Evolutionary conservation across 1,140 invertebrate species (phyloP), one percentile per base, ranked within the genome.

Genomic region (Sycobia sp.): DNA sequence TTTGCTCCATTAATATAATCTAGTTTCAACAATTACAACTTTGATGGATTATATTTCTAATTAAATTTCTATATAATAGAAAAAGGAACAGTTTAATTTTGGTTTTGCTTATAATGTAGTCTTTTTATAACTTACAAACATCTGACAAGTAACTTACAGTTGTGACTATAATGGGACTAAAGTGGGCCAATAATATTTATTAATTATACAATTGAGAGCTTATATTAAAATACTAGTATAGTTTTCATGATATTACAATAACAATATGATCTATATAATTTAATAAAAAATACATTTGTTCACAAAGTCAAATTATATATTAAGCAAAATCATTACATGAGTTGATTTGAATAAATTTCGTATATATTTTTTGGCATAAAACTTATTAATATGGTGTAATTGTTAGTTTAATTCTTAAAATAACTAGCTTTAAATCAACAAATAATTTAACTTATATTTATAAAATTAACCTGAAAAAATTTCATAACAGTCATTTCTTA

Each of bases 301-400:
- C 41, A 49, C 46, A 49, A 63, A 7, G n/a, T 55, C 18, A 56
- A 62, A 55, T 55, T 53, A 54, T 54, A 46, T 25, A 20, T 41
- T 29, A 46, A 49, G n/a, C 32, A 39, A 62, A 56, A 62, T 47
- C 7, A n/a, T 56, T 25, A 50, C 36, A 46, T 32, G n/a, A n/a
- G n/a, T n/a, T n/a, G n/a, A n/a, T n/a, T n/a, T n/a, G n/a, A 62
- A 20, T 47, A 9, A 62, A 29, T 56, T 39, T 23, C 13, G n/a
- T 62, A 27, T 9, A 56, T 20, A 16, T 39, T 62, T 62, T 62
- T 62, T 62, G 49, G 59, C 50, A 55, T 43, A 47, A 47, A 49
- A 54, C 10, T 54, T 50, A 53, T 38, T 13, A 46, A 60, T 53
- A 47, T 32, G 23, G 46, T 4, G 20, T 34, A 32, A n/a, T n/a